Evolutionary conservation across 2,888 invertebrate species (phyloP), one percentile per base, ranked within the genome.

Genomic region (Clanis bilineata): DNA sequence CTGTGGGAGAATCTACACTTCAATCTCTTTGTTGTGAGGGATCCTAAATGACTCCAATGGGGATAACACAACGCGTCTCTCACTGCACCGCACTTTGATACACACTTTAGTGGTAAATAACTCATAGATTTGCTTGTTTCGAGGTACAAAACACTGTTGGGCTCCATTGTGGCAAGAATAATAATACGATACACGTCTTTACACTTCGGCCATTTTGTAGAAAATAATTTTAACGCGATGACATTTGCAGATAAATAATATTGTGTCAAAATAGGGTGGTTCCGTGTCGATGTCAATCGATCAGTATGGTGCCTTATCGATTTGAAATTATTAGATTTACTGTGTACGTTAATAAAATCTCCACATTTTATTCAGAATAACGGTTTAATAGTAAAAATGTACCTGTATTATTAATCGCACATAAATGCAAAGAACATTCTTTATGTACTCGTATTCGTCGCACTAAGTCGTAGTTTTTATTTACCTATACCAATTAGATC

Each of bases 191-290:
- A 51, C 83, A 90, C 90, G 89, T 90, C 87, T 86, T 87, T 87
- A 92, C 76, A 86, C 79, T 88, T 88, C 91, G 83, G 91, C 91
- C 91, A 92, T 92, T 90, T 92, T 91, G 91, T 77, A 71, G 76
- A 82, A 83, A 80, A 71, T 74, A 67, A 63, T 36, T 12, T 59
- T 55, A n/a, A 45, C 12, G 22, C 23, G 44, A 51, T 69, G 74
- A 71, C 68, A 74, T 63, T 54, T 66, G 47, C 41, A 65, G 44
- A 54, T 61, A 61, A 57, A 56, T 32, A 32, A 5, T 18, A 18
- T 64, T 67, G 62, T 64, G 61, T n/a, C 2, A 39, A 15, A 0
- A 5, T 63, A 66, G 63, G 60, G 64, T 23, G 22, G 64, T 23
- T 7, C n/a, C 32, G 6, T 3, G 58, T 58, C 51, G 51, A 59